Conservation (phyloP, 2,888 invertebrate species). For the Piscicola geometra region DNA sequence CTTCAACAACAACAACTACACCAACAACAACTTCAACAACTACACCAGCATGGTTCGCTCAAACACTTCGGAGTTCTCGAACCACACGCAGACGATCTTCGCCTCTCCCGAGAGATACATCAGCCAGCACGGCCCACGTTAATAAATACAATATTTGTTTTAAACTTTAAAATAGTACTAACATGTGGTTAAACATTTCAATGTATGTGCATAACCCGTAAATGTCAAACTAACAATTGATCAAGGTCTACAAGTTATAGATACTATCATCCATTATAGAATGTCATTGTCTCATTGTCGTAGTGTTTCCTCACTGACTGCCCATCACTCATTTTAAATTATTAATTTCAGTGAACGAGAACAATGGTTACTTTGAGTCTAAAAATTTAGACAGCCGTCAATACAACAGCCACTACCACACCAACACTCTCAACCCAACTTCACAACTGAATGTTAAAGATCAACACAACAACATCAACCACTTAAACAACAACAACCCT, state of each 20-base stretch:
- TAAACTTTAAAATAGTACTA: too few relatives aligned
- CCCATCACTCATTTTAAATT: not conserved
- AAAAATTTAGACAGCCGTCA: not conserved
- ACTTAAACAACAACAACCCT: not conserved
- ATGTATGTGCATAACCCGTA: too few relatives aligned
- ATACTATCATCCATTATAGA: too few relatives aligned
- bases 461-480: slow-evolving; percentile 8
- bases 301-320: not conserved
- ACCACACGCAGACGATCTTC: not conserved
- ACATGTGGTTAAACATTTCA: too few relatives aligned
- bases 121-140: not conserved
- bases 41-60: not conserved
- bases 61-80: slow-evolving; percentile 8
- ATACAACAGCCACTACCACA: not conserved
- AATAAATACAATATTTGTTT: too few relatives aligned
- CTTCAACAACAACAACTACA: not conserved
- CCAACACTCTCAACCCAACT: not conserved
- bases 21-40: not conserved
- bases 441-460: too few relatives aligned
- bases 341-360: not conserved
- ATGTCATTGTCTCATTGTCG: not conserved
- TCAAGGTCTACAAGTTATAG: too few relatives aligned
- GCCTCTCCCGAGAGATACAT: not conserved
- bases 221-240: too few relatives aligned
- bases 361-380: not conserved